Percentiles rank a stretch among this genome's conserved stretches.
These are phyloP conservation scores for Drosophila siamana DNA, from an alignment of 2,888 invertebrate genomes.

Conservation along the genomic window DNA sequence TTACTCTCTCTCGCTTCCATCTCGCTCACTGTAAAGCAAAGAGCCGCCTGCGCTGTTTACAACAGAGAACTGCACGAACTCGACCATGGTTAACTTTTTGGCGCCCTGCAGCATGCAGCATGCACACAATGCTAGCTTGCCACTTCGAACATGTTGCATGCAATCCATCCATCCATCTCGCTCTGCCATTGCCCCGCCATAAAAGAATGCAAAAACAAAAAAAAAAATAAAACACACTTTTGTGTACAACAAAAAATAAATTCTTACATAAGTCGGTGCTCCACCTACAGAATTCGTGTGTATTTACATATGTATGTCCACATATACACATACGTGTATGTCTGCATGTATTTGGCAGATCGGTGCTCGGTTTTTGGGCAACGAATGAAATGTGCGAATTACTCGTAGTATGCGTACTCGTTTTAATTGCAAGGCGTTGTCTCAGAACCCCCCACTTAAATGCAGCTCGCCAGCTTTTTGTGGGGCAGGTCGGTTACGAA, in stretches of 20 bases:
- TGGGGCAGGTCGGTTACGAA: constrained; percentile 32
- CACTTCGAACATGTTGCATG: constrained; percentile 73
- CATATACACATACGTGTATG: constrained; percentile 25
- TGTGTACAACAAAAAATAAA: constrained; percentile 66
- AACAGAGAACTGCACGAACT: constrained; percentile 50
- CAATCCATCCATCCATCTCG: constrained; percentile 47
- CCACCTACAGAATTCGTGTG: constrained; percentile 65
- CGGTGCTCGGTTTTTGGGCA: constrained; percentile 39
- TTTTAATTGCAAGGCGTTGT: constrained; percentile 67
- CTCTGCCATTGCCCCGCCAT: constrained; percentile 62
- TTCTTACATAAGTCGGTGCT: constrained; percentile 75
- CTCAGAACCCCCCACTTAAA: constrained; percentile 39
- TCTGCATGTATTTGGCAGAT: constrained; percentile 44
- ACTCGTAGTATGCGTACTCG: constrained; percentile 37
- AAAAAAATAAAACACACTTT: constrained; percentile 23
- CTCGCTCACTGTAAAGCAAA: constrained; percentile 37
- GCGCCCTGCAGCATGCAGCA: constrained; percentile 60
- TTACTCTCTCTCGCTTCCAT: constrained; percentile 15
- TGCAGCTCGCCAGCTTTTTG: constrained; percentile 43
- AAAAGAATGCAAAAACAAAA: constrained; percentile 6
- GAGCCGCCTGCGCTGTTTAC: constrained; percentile 65
- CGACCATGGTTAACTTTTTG: constrained; percentile 60
- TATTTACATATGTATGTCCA: constrained; percentile 31
- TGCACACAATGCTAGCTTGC: constrained; percentile 23
- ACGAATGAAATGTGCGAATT: constrained; percentile 70